Percentiles rank a stretch among this genome's conserved stretches.
Conservation (phyloP, 2,113 vertebrate genomes). For the Syngnathus floridae region DNA sequence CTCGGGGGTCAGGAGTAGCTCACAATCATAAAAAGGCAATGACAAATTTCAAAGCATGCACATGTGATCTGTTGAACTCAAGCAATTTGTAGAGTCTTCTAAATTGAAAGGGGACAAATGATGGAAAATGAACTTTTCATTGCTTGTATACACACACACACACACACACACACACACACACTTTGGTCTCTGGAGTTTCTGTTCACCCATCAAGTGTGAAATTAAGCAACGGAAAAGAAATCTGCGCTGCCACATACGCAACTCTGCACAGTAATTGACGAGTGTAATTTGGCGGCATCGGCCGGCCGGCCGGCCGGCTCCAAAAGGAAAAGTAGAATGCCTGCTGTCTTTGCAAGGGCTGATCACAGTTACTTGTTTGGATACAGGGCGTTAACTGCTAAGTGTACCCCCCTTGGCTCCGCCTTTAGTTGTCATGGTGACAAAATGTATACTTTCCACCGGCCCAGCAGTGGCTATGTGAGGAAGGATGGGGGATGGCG, state of each 20-base stretch:
- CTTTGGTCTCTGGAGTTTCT: not conserved
- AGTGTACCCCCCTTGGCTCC: not conserved
- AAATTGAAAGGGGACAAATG: not conserved
- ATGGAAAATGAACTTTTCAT: not conserved
- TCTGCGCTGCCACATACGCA: not conserved
- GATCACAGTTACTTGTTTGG: not conserved
- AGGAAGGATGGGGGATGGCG: not conserved
- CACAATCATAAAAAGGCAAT: constrained; percentile 17
- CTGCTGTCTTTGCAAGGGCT: not conserved
- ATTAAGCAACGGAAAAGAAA: not conserved
- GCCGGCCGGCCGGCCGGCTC: not conserved
- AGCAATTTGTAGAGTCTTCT: not conserved
- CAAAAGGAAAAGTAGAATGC: not conserved
- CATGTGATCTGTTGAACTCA: not conserved
- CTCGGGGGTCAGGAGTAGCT: constrained; percentile 17
- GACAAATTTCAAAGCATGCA: not conserved
- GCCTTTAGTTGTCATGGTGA: not conserved
- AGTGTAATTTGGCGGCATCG: not conserved
- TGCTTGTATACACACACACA: not conserved
- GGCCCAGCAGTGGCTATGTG: not conserved
- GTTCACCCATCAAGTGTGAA: not conserved
- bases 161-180: too few species aligned
- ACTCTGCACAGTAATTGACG: not conserved
- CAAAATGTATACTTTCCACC: not conserved
- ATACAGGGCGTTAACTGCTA: not conserved